These are phyloP conservation scores for Meloidogyne exigua DNA, from an alignment of 1,140 invertebrate genomes.

Conservation along the genomic window DNA sequence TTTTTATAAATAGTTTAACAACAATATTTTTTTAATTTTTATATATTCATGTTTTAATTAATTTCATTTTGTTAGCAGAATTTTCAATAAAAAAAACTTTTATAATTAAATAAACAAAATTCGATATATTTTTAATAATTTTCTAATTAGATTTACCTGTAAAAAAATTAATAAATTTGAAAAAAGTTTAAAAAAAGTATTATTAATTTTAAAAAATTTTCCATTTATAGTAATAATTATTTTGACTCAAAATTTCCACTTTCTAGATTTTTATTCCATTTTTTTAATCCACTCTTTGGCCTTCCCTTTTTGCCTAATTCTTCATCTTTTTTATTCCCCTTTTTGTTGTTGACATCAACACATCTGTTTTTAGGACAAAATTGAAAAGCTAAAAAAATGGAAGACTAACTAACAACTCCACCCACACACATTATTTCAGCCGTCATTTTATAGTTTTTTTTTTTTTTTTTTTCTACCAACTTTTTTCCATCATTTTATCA, in stretches of 20 bases:
- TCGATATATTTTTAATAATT: too few relatives aligned
- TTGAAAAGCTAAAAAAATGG: neutral
- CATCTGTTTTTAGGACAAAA: constrained; percentile 1
- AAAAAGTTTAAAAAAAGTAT: too few relatives aligned
- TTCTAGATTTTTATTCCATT: neutral
- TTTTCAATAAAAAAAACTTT: too few relatives aligned
- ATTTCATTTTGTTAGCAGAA: too few relatives aligned
- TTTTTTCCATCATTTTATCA: neutral
- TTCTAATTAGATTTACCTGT: too few relatives aligned
- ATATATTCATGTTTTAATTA: too few relatives aligned
- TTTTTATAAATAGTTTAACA: too few relatives aligned
- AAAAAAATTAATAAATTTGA: too few relatives aligned
- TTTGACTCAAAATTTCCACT: neutral
- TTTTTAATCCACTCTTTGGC: neutral
- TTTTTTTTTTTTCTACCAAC: neutral
- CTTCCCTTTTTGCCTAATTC: neutral
- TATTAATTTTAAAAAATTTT: neutral
- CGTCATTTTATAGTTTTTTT: neutral
- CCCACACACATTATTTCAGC: neutral
- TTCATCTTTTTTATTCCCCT: neutral
- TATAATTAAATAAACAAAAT: too few relatives aligned
- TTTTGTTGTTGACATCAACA: constrained; percentile 1
- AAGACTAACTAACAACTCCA: neutral
- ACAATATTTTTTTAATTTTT: too few relatives aligned
- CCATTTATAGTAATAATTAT: neutral